Evolutionary conservation across 2,888 invertebrate genomes (phyloP), one percentile per base, ranked within the genome.

Genomic region (Protodeltote pygarga): DNA sequence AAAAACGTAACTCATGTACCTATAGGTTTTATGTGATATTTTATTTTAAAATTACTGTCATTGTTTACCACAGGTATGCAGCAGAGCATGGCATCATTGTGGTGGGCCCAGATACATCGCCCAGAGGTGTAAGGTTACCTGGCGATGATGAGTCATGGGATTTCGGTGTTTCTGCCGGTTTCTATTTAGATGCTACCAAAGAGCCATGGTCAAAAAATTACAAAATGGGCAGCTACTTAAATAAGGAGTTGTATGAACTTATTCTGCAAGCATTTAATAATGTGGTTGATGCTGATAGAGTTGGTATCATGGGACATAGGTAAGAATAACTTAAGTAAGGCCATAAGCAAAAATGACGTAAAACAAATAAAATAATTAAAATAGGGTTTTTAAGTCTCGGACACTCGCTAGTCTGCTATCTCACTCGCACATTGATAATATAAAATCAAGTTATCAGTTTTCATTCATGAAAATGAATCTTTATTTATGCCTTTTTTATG

Each of bases 41-140:
- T 19, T 25, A 24, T 29, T 29, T 41, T 35, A 14, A 15, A n/a
- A 16, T 31, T 33, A 41, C 28, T n/a, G 11, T 24, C 6, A 5
- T 5, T 24, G 24, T 10, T 4, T 5, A 10, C 59, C 64, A 15
- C 59, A 93, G 94, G 71, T 95, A 95, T 87, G 99, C 99, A 3
- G 94, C 98, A 3, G 93, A 97, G 74, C 93, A 96, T 77, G 96
- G 96, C 0, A 87, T 99, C 2, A 94, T 98, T 55, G 94, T 99
- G 38, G 97, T 99, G 2, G 96, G 96, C 49, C 98, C 99, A 0
- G 99, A 99, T 77, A 99, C 99, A 0, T 99, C 98, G 65, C 99
- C 99, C 1, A 93, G 98, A 71, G 97, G 96, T 3, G 93, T 97
- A 6, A 96, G 97, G 69, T 94, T 99, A 46, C 95, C 96, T 9